Evolutionary conservation across 2,113 vertebrate species (phyloP), one percentile per base, ranked within the genome.

Genomic region (Corynorhinus townsendii): DNA sequence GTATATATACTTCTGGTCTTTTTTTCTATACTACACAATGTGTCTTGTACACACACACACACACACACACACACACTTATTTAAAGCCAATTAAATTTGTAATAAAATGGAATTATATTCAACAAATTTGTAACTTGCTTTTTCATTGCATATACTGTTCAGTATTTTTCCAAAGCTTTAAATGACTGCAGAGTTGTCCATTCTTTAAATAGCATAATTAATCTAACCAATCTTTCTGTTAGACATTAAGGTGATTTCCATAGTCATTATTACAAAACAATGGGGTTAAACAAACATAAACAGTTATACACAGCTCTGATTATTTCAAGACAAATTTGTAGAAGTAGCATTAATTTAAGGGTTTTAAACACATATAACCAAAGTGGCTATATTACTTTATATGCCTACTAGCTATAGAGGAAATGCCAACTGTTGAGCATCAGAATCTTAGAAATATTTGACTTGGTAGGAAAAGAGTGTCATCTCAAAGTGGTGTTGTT

Each of bases 161-260:
- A 72, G 35, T 52, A 71, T 56, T 95, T 80, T 92, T 49, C 56
- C 33, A 92, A 40, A 96, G 49, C 12, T 64, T 90, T 81, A 92
- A 79, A 80, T 40, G 59, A 91, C 1, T 66, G 7, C 15, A n/a
- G 4, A 54, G 38, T 19, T 56, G 52, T 49, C 19, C 11, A 82
- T 84, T 83, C 62, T 94, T 73, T 52, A 87, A 82, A 40, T 28
- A 89, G 38, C 52, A 47, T 45, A 72, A 87, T 64, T 62, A 28
- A 62, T 52, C 38, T 38, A 94, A 38, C 11, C 38, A 28, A 76
- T 69, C 90, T 93, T 77, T 80, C 81, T 88, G 52, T 47, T 91
- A 54, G 52, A 84, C 10, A 64, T 77, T 85, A 35, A 38, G 7
- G 40, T 84, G 81, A 73, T 72, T 66, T 81, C 40, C 38, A 81